Base-by-base conservation (phyloP, 2,888 invertebrate species). In the Eilema griseolum region DNA sequence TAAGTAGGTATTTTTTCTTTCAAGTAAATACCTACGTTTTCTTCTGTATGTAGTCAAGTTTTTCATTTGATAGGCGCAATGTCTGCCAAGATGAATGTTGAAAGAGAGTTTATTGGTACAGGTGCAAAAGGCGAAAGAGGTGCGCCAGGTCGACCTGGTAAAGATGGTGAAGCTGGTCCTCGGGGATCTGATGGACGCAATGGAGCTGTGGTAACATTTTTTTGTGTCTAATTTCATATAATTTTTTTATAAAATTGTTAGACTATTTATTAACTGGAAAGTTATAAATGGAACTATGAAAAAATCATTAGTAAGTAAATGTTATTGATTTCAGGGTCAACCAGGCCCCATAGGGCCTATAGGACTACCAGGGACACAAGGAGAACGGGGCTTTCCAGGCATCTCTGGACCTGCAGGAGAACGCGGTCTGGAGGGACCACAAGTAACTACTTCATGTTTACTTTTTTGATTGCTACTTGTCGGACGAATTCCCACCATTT, bases 361-460 rank as follows among this genome's bases (percentile, higher is more conserved):
- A 20, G 93, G 93, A 0, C 20, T 80, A 0, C 85, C 87, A 8
- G 93, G 93, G 0, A 3, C 77, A 0, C 81, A 82, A 0, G 93
- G 92, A 0, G 82, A 81, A 56, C 83, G 83, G 31, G 92, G 93
- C 0, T 71, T 72, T 0, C 84, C 86, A 0, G 93, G 93, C 2
- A 68, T 67, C 3, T 85, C 77, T 12, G 96, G 96, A 0, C 82
- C 85, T 0, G 73, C 84, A 11, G 96, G 96, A 7, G 90, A 92
- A 69, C 87, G 88, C 61, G 96, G 96, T 4, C 86, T 89, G 5
- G 94, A 95, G 74, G 96, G 96, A 73, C 85, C 87, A 56, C 87
- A 87, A 83, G 96, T 96, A 80, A 69, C 75, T 76, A 37, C 61
- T 64, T 28, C 37, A 10, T 0, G 12, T 16, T 20, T 41, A 26